Base-by-base conservation (phyloP, 2,797 vertebrate genomes). In the Melanotaenia boesemani region DNA sequence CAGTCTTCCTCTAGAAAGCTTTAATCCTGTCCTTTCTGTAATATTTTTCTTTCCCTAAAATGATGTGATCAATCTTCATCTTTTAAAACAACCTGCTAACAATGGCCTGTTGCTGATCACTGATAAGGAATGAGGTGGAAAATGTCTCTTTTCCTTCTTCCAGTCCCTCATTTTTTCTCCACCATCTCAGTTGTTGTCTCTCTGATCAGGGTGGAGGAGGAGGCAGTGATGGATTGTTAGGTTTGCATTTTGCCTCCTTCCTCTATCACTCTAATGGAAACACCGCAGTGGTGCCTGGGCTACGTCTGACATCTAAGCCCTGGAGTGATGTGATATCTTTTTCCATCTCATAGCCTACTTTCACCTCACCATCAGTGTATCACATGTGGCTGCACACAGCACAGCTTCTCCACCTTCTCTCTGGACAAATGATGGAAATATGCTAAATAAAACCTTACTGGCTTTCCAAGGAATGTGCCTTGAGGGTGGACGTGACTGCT, bases 201-300 rank as follows among this genome's bases (percentile, higher is more conserved):
- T 67, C 6, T 37, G 77, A 81, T 76, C 62, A 44, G 37, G 56
- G 55, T 37, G 41, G 88, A 84, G 56, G 88, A 84, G 56, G 46
- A 86, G 86, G 63, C 81, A 74, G 63, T 88, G 87, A 91, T 65
- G 67, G 79, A 89, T 80, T 67, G 82, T 76, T 72, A 86, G 74
- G 74, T 88, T 83, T 85, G 80, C 81, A 81, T 90, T 81, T 85
- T 82, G 80, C 76, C 74, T 26, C 28, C 16, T 87, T 84, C 88
- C 83, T 69, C 85, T 70, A 83, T 88, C 77, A 85, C 77, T 67
- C 32, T 89, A 83, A 86, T 83, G 77, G 83, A 86, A 89, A 84
- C 65, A 73, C 65, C 2, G 2, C 4, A 50, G 59, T 76, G 72
- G 81, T 81, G 79, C 81, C 80, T 84, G 65, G 54, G 26, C 55